Conservation (phyloP, 2,888 invertebrate species). For the Meteorus cinctellus region DNA sequence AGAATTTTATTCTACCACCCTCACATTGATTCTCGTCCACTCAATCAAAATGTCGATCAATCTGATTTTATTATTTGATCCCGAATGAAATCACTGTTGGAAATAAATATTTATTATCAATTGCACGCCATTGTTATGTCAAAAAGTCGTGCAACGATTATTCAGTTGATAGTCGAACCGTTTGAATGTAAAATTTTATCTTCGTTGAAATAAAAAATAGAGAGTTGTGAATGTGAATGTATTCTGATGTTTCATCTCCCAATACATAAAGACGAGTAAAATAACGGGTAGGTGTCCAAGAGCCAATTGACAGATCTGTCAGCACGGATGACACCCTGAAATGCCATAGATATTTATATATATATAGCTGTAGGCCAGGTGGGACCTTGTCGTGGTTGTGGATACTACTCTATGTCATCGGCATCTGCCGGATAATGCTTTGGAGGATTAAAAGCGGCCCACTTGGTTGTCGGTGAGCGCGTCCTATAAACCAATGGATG, state of each 20-base stretch:
- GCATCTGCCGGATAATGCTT: conserved; percentile 68
- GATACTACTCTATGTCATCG: conserved; percentile 47
- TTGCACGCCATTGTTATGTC: background rate
- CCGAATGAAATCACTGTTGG: background rate
- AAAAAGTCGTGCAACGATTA: conserved; percentile 18
- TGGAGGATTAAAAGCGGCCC: conserved; percentile 66
- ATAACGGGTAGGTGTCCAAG: conserved; percentile 50
- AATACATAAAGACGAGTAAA: conserved; percentile 21
- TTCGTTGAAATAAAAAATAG: background rate
- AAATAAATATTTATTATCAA: background rate
- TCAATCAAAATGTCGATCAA: background rate
- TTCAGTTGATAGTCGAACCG: conserved; percentile 30
- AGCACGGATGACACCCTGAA: conserved; percentile 70
- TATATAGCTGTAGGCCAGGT: conserved; percentile 63
- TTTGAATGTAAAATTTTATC: conserved; percentile 16
- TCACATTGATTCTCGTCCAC: background rate
- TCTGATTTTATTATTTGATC: background rate
- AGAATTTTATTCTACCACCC: background rate
- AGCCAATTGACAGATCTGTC: conserved; percentile 71
- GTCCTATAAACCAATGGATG: conserved; percentile 16
- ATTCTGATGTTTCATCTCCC: conserved; percentile 8
- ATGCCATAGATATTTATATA: conserved; percentile 38
- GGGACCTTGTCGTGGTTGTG: conserved; percentile 41
- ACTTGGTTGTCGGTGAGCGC: conserved; percentile 47
- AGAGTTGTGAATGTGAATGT: background rate